Base-by-base conservation (phyloP, 2,888 invertebrate species). In the Drepana falcataria region DNA sequence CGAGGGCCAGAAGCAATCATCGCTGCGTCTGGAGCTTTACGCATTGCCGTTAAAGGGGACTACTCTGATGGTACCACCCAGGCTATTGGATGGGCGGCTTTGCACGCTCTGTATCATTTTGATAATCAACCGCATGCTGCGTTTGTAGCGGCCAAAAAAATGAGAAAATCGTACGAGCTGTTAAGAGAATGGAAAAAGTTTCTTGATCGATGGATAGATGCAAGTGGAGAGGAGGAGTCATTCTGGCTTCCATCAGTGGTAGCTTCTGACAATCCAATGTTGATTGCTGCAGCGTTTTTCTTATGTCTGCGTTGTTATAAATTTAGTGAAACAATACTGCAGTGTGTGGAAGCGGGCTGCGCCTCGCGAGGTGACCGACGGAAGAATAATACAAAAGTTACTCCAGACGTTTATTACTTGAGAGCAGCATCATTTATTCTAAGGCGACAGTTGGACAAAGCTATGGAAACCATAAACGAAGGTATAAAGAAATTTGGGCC, bases 211-310 rank as follows among this genome's bases (percentile, higher is more conserved):
- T 91, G 89, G 89, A 66, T 63, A 6, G 78, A 81, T 4, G 71
- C 74, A 2, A 90, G 86, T 56, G 90, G 90, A 1, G 81, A 87
- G 63, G 87, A 90, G 70, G 89, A 91, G 73, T 61, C 72, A 2
- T 79, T 74, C 65, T 91, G 90, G 90, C 68, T 74, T 47, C 90
- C 91, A 3, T 59, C 65, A 7, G 61, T 70, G 2, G 53, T 91
- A 41, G 56, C 66, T 54, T 57, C 65, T 34, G 57, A 68, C 33
- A 81, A 87, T 60, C 89, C 91, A 21, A 63, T 91, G 5, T 55
- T 90, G 47, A 73, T 87, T 40, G 77, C 89, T n/a, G 81, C 90
- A 51, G 85, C 90, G 3, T 88, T 91, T 60, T 90, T 91, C 62
- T 73, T 91, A 40, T 89, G 89, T 59, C 73, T 91, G 44, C 74